phyloP scores from a whole-genome alignment of 92 coral and sea anemone genomes.

The Umimayanthus chanpuru region DNA sequence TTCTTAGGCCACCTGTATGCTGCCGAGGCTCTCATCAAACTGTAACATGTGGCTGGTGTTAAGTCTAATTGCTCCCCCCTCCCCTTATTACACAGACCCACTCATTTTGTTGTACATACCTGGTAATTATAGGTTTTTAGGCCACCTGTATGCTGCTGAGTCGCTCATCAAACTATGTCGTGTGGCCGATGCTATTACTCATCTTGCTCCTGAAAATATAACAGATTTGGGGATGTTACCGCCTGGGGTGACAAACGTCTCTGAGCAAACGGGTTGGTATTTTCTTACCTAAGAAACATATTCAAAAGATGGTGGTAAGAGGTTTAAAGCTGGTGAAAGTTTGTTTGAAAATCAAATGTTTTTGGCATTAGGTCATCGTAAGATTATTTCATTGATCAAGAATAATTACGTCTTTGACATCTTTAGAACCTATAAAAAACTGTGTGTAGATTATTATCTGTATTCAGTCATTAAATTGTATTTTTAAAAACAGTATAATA shows the following conservation, averaged over 20 bases:
- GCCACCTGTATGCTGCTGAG: slow-evolving; percentile 96
- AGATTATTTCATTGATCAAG: no score
- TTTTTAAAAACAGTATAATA: no score
- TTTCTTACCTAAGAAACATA: no score
- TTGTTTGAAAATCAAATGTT: background rate
- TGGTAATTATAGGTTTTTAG: slow-evolving; percentile 72
- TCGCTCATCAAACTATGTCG: slow-evolving; percentile 82
- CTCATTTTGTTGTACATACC: background rate
- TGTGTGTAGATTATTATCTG: no score
- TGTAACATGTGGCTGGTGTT: slow-evolving; percentile 80
- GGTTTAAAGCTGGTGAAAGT: background rate
- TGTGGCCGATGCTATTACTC: slow-evolving; percentile 88
- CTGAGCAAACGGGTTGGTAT: slow-evolving; percentile 36
- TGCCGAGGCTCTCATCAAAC: slow-evolving; percentile 88
- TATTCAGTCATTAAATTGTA: no score
- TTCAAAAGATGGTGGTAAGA: no score
- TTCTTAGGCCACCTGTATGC: slow-evolving; percentile 95
- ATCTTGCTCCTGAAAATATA: slow-evolving; percentile 87
- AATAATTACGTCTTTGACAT: no score
- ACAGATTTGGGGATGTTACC: slow-evolving; percentile 55
- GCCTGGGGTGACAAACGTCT: slow-evolving; percentile 1
- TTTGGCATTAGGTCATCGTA: no score
- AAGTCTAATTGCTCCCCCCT: no score
- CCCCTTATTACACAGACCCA: background rate
- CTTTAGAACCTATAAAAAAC: no score